These are phyloP conservation scores for Pangasianodon gigas DNA, from an alignment of 2,113 vertebrate species.

Conservation along the genomic window DNA sequence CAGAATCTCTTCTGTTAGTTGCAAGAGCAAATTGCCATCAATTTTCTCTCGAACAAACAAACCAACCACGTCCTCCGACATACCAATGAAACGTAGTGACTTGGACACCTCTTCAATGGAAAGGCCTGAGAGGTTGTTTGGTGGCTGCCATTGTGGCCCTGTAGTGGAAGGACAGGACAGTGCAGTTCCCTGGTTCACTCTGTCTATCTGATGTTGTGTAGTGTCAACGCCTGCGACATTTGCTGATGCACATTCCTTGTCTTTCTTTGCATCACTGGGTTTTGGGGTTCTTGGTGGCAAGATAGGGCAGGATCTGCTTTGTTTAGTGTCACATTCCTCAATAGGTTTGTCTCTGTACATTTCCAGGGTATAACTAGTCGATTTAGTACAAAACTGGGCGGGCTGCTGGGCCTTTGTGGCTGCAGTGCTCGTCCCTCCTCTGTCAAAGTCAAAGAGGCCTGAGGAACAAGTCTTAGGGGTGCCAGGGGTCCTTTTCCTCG, in stretches of 20 bases:
- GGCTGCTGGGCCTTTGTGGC: constrained; percentile 62
- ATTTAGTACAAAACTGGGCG: constrained; percentile 81
- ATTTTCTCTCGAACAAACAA: constrained; percentile 94
- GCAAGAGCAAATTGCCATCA: constrained; percentile 92
- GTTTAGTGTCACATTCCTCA: constrained; percentile 74
- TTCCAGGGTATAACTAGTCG: constrained; percentile 87
- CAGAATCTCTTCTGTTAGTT: constrained; percentile 95
- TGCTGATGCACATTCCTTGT: constrained; percentile 60
- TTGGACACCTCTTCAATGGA: constrained; percentile 93
- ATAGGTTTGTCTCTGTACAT: constrained; percentile 80
- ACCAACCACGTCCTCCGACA: constrained; percentile 86
- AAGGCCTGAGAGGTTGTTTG: constrained; percentile 85
- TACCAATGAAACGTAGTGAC: constrained; percentile 89
- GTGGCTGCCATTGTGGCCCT: constrained; percentile 87
- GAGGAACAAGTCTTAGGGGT: constrained; percentile 85
- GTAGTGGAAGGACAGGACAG: constrained; percentile 75
- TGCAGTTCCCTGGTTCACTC: constrained; percentile 71
- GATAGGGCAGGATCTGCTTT: constrained; percentile 90
- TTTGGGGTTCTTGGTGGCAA: constrained; percentile 88
- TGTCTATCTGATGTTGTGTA: constrained; percentile 72
- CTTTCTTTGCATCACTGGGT: constrained; percentile 68
- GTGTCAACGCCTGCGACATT: constrained; percentile 62
- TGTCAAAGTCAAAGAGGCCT: constrained; percentile 80
- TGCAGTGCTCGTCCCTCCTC: constrained; percentile 58
- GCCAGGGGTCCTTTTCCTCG: constrained; percentile 86